Base-by-base conservation (phyloP, 2,888 invertebrate species). In the Molorchus minor region DNA sequence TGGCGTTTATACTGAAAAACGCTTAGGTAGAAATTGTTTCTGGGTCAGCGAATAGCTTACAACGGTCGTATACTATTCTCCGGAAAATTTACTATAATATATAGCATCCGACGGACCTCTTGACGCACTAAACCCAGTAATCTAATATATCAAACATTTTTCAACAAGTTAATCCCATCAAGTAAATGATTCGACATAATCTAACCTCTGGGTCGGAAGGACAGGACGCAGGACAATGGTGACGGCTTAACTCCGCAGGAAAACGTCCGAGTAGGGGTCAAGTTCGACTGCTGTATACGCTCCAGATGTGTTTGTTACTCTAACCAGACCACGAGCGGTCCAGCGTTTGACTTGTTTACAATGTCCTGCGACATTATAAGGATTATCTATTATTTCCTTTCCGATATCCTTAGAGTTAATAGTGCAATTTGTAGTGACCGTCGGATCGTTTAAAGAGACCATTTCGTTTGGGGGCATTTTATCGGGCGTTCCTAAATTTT, bases 171-270 rank as follows among this genome's bases (percentile, higher is more conserved):
- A 79, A 79, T 79, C 80, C 76, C 71, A 79, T 79, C 77, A 79
- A 76, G 74, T 74, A 79, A 80, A 80, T 80, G 80, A 79, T 78
- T 78, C 78, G 79, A 77, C 77, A 79, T 79, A 80, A 80, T 78
- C 79, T 58, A 41, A 58, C 41, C 49, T 56, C 15, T 25, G 56
- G 56, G 56, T 56, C 56, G 25, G 41, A 30, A 33, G 15, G 52
- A 41, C 21, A 41, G 49, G 52, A 29, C 52, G 17, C 52, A 17
- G 56, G 56, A 56, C 56, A 56, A 56, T 56, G 56, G 41, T 40
- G 35, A 43, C 29, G 19, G 54, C 54, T 54, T 52, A 52, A 29
- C 52, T 52, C 41, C 30, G 29, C 41, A 16, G 51, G 30, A 52
- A 30, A 41, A 52, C 41, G 52, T 52, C 41, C 25, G 41, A 52